Evolutionary conservation across 2,797 vertebrate genomes (phyloP), one percentile per base, ranked within the genome.

Genomic region (Hippoglossus hippoglossus): DNA sequence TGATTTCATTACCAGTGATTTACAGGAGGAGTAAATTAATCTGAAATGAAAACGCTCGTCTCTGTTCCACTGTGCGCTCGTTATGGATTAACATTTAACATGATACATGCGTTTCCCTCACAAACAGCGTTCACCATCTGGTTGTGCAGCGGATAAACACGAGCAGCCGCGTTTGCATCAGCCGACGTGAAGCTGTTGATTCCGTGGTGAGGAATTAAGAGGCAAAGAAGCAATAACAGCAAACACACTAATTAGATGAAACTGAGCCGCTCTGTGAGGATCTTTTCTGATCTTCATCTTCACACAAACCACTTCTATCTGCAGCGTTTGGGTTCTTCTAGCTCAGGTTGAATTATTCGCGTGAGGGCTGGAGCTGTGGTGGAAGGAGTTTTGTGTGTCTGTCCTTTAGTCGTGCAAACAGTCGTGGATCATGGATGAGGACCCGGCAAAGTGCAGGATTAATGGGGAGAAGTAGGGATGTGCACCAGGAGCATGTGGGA

Each of bases 201-300:
- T 53, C 63, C 69, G 49, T 12, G 55, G 59, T 1, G 62, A 73
- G 75, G 61, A 76, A 68, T 67, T 62, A 55, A 25, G 65, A 49
- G 71, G 53, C 62, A 63, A 76, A 79, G 21, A 73, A 66, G 71
- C 68, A 81, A 41, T 72, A 81, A 70, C 63, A 74, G 79, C 77
- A 79, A 84, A 81, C 75, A 82, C n/a, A n/a, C 77, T 85, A 77
- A 88, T 86, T 77, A 72, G 66, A 86, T 82, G 71, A 59, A 63
- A 62, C 49, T 24, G 65, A 28, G 61, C 77, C 3, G 63, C 53
- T 22, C 66, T 60, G 21, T 11, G 18, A 63, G 70, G 64, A 79
- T 85, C 71, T 56, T 46, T 55, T 77, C 54, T 75, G 67, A 75
- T 85, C 62, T 73, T 61, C 64, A 73, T 82, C 71, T 69, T 28